Percentiles rank a stretch among this genome's conserved stretches.
Conservation (phyloP, 2,113 vertebrate species). For the Bos taurus region ARS-UCD2.0 NC_037343.1:15386001-15386500, state of each 20-base stretch:
- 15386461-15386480: neutral
- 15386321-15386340: neutral
- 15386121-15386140: neutral
- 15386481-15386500: neutral
- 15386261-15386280: neutral
- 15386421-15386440: neutral
- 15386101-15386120: neutral
- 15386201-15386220: neutral
- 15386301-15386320: neutral
- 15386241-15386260: neutral
- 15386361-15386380: neutral
- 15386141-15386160: neutral
- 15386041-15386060: neutral
- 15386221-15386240: accelerated
- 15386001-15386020: neutral
- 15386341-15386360: neutral
- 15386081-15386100: neutral
- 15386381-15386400: neutral
- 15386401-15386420: neutral
- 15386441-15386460: neutral
- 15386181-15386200: neutral
- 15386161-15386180: neutral
- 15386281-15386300: neutral
- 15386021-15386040: neutral
- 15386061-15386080: accelerated